Evolutionary conservation across 1,140 invertebrate genomes (phyloP).

Genomic region (Colletes latitarsis): DNA sequence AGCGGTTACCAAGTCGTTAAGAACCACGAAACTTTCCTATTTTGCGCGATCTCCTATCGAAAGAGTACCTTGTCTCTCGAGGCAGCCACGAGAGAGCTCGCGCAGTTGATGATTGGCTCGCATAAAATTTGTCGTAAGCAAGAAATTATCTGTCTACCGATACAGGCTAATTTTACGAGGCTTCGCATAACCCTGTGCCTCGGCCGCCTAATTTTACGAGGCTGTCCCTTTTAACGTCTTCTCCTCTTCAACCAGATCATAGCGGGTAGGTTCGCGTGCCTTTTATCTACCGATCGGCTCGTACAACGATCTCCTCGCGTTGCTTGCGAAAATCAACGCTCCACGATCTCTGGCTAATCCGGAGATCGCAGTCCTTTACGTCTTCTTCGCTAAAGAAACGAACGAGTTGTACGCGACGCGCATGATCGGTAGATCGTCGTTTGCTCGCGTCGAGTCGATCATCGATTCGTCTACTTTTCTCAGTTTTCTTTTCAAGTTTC

Average conservation of each 20-base stretch:
- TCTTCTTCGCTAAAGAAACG: neutral
- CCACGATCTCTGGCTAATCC: neutral
- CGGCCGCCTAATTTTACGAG: constrained; percentile 51
- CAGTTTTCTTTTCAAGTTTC: too few relatives aligned
- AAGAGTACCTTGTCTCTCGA: neutral
- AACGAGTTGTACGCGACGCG: neutral
- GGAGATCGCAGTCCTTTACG: too few relatives aligned
- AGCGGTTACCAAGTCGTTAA: too few relatives aligned
- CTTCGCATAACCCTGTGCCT: constrained; percentile 31
- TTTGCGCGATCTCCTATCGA: neutral
- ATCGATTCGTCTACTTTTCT: too few relatives aligned
- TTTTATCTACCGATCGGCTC: constrained; percentile 8
- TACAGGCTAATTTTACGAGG: constrained; percentile 46
- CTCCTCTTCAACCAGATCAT: constrained; percentile 27
- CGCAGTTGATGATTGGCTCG: constrained; percentile 30
- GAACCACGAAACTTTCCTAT: neutral
- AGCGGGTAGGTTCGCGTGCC: constrained; percentile 16
- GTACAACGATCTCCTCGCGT: neutral
- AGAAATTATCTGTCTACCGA: constrained; percentile 41
- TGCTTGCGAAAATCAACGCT: neutral
- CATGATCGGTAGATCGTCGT: too few relatives aligned
- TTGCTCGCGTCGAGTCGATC: too few relatives aligned
- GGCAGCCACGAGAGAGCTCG: constrained; percentile 9
- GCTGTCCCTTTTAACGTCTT: constrained; percentile 23
- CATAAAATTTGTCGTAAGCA: constrained; percentile 50